Conservation (phyloP, 2,113 vertebrate genomes). For the Notarius lentiginosus region DNA sequence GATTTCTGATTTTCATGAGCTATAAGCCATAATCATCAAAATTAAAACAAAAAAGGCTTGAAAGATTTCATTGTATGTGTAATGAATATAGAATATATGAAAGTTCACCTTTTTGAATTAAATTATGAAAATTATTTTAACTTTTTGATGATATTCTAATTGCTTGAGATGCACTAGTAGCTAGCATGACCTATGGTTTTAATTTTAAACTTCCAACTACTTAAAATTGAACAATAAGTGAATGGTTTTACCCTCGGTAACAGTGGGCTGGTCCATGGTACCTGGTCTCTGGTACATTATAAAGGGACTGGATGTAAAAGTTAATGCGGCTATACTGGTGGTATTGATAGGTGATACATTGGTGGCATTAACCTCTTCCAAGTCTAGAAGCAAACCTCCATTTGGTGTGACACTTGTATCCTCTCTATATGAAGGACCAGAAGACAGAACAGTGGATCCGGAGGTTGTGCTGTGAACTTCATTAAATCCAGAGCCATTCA, state of each 20-base stretch:
- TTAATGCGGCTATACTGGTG: constrained; percentile 36
- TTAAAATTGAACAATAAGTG: background rate
- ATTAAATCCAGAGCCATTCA: constrained; percentile 38
- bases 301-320: constrained; percentile 62
- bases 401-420: constrained; percentile 48
- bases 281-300: constrained; percentile 58
- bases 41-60: too few species aligned
- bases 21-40: too few species aligned
- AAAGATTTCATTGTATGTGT: too few species aligned
- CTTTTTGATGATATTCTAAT: too few species aligned
- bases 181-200: background rate
- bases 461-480: background rate
- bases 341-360: constrained; percentile 37
- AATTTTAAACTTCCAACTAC: background rate
- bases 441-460: constrained; percentile 59
- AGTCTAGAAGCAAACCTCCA: constrained; percentile 6
- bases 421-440: constrained; percentile 62
- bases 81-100: too few species aligned
- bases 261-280: constrained; percentile 59
- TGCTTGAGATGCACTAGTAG: too few species aligned
- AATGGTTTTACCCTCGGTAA: constrained; percentile 59
- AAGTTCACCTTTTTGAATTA: too few species aligned
- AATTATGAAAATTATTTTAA: too few species aligned
- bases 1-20: too few species aligned
- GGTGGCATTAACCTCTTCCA: background rate